These are phyloP conservation scores for Scyliorhinus canicula DNA, from an alignment of 2,797 vertebrate genomes.

Conservation along the genomic window DNA sequence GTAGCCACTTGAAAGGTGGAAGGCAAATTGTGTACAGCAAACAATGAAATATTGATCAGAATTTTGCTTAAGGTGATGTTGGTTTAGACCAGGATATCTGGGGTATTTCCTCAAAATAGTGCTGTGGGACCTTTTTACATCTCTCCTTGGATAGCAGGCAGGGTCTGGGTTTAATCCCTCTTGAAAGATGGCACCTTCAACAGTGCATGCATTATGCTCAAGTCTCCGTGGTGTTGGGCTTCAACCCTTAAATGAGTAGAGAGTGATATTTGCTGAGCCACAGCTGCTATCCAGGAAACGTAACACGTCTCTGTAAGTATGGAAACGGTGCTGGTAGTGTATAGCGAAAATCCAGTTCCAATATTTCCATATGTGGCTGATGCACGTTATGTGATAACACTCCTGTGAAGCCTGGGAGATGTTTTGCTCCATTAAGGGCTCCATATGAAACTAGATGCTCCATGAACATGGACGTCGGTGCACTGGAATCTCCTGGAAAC, in stretches of 20 bases:
- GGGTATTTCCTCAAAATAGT: too few relatives aligned
- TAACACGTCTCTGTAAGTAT: too few relatives aligned
- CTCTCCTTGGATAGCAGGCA: background rate
- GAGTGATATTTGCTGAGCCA: background rate
- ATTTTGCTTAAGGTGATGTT: background rate
- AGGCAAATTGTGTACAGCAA: background rate
- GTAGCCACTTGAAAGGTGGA: background rate
- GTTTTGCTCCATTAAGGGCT: background rate
- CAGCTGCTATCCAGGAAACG: background rate
- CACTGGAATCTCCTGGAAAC: background rate
- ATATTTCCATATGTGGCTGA: too few relatives aligned
- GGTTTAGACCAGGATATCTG: rapidly evolving
- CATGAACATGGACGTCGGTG: background rate
- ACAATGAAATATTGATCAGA: background rate
- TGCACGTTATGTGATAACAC: too few relatives aligned
- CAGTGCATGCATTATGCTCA: background rate
- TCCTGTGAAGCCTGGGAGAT: too few relatives aligned
- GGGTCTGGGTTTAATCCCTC: background rate
- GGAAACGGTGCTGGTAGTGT: background rate
- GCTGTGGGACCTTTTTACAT: background rate
- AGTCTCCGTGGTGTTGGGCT: background rate
- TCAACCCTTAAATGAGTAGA: background rate
- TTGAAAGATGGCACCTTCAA: background rate
- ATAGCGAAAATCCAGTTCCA: background rate
- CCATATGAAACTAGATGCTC: background rate